phyloP scores from a whole-genome alignment of 2,113 vertebrate species.

The Pyxicephalus adspersus region DNA sequence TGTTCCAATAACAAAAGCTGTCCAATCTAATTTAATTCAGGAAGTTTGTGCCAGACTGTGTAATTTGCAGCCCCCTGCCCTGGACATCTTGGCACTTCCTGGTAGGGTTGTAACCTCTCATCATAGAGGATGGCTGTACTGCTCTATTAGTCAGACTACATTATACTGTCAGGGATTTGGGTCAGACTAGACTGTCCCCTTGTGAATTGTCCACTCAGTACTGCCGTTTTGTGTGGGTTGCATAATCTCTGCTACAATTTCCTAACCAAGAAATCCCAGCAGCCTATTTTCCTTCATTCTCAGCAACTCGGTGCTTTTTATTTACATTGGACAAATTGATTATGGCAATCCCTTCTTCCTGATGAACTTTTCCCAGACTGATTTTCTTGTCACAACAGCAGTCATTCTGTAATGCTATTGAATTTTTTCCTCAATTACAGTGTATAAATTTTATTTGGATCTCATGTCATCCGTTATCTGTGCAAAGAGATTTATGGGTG shows the following conservation, averaged over 20 bases:
- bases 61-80: constrained; percentile 36
- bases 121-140: background rate
- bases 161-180: constrained; percentile 21
- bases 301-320: background rate
- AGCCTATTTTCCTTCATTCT: constrained; percentile 39
- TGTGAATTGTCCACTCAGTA: constrained; percentile 25
- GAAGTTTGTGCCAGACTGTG: constrained; percentile 46
- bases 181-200: constrained; percentile 26
- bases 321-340: constrained; percentile 50
- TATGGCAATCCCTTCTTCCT: constrained; percentile 29
- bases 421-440: background rate
- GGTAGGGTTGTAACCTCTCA: constrained; percentile 14
- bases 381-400: constrained; percentile 22
- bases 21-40: constrained; percentile 39
- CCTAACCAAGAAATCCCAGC: constrained; percentile 36
- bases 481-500: background rate
- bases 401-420: background rate
- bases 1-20: constrained; percentile 22
- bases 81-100: constrained; percentile 24
- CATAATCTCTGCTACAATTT: constrained; percentile 37
- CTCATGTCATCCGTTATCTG: background rate
- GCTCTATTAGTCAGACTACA: constrained; percentile 13
- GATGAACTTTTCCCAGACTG: constrained; percentile 45
- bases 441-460: background rate
- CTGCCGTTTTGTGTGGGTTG: constrained; percentile 3